Base-by-base conservation (phyloP, 2,888 invertebrate genomes). In the Eremobia ochroleuca region DNA sequence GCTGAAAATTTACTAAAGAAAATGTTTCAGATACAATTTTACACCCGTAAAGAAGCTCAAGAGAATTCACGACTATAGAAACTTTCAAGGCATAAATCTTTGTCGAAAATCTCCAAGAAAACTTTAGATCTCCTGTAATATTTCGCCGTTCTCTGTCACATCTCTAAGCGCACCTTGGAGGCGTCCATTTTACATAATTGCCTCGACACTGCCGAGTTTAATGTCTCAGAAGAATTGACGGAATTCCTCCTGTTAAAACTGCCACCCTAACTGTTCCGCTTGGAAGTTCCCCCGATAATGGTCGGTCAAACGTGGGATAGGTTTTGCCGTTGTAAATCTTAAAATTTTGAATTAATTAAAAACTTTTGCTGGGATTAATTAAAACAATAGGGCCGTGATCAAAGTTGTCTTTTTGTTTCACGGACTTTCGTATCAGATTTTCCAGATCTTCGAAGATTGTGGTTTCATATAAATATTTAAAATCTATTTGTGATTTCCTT, bases 191-290 rank as follows among this genome's bases (percentile, higher is more conserved):
- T 83, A 89, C 89, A 91, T 91, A 91, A 91, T 91, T 90, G 86
- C 88, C 81, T 80, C 82, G 80, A 83, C 87, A 82, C 76, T 76
- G 83, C 70, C 73, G 76, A 66, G 87, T 79, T 88, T 92, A 92
- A 93, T 92, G 91, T 91, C 86, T 83, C 76, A 87, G 90, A 91
- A 90, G 88, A 91, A 89, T 91, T 85, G 83, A 81, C 83, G 85
- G 82, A 87, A 90, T 90, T 88, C 83, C 82, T 65, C 78, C 82
- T 77, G 73, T 77, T 77, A 46, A 83, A 81, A 85, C 82, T 86
- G 81, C 82, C 83, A 68, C 78, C 81, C 83, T 65, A 73, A 66
- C 28, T 43, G 69, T 83, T 80, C 66, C 77, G 67, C 65, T 59
- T 65, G 37, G 52, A 73, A 77, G 64, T 69, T 73, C 71, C 49